phyloP scores from a whole-genome alignment of 2,113 vertebrate genomes.

The Rostratula benghalensis region DNA sequence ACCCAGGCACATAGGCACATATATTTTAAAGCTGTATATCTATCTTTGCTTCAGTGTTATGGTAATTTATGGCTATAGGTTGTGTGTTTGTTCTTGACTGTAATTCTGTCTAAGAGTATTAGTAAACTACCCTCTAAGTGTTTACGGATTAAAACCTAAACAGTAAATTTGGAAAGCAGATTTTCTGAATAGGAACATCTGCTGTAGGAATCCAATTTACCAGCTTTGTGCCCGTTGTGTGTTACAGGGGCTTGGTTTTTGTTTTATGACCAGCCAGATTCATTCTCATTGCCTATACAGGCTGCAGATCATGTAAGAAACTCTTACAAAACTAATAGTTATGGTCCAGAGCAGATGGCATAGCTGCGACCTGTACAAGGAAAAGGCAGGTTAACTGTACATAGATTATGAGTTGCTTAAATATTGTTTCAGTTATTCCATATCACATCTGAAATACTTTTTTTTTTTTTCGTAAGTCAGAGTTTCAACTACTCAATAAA shows the following conservation, averaged over 20 bases:
- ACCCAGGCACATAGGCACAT: background rate
- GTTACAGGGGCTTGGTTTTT: background rate
- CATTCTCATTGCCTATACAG: background rate
- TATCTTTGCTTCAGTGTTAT: background rate
- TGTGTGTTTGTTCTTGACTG: background rate
- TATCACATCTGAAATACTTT: background rate
- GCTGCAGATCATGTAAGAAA: background rate
- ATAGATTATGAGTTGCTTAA: background rate
- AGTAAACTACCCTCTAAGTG: background rate
- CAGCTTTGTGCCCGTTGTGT: background rate
- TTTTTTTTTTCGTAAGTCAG: background rate
- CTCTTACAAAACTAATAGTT: background rate
- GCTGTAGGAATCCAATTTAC: background rate
- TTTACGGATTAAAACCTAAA: background rate
- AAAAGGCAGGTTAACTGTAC: background rate
- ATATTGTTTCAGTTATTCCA: background rate
- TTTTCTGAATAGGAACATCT: background rate
- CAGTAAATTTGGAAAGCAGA: background rate
- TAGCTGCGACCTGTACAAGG: background rate
- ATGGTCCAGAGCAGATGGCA: background rate
- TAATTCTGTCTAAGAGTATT: background rate
- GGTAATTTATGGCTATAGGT: background rate
- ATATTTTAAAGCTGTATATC: background rate
- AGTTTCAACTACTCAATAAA: background rate
- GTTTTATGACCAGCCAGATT: background rate